These are phyloP conservation scores for Botia kubotai DNA, from an alignment of 2,797 vertebrate genomes.

Conservation along the genomic window DNA sequence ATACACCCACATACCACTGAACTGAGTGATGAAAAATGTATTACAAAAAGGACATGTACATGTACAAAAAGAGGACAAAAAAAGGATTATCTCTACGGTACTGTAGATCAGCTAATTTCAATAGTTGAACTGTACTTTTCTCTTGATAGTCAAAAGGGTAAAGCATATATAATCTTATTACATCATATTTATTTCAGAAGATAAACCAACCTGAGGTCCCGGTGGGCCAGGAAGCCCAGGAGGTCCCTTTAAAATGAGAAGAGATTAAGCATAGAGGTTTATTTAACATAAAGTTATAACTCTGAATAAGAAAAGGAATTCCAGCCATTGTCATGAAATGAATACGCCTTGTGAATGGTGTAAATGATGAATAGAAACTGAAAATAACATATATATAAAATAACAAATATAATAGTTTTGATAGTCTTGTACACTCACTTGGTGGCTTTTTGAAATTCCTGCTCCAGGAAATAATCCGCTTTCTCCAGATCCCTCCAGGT, in stretches of 20 bases:
- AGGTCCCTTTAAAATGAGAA: conserved; percentile 67
- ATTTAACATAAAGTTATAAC: conserved; percentile 1
- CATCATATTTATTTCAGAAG: conserved; percentile 2
- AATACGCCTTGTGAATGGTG: background rate
- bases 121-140: no score
- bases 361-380: background rate
- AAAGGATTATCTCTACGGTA: no score
- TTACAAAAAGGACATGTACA: no score
- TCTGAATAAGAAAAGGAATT: background rate
- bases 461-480: conserved; percentile 67
- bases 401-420: background rate
- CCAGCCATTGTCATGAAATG: background rate
- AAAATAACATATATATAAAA: no score
- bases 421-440: conserved; percentile 72
- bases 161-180: background rate
- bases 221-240: conserved; percentile 69
- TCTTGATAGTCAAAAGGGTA: no score
- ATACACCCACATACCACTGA: no score
- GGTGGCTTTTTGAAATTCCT: conserved; percentile 68
- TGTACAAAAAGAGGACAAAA: no score
- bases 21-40: no score
- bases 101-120: no score
- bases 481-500: conserved; percentile 86
- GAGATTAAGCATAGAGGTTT: background rate
- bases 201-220: conserved; percentile 63